Percentiles rank a stretch among this genome's conserved stretches.
These are phyloP conservation scores for Eumaeus atala DNA, from an alignment of 1,140 invertebrate genomes.

Conservation along the genomic window DNA sequence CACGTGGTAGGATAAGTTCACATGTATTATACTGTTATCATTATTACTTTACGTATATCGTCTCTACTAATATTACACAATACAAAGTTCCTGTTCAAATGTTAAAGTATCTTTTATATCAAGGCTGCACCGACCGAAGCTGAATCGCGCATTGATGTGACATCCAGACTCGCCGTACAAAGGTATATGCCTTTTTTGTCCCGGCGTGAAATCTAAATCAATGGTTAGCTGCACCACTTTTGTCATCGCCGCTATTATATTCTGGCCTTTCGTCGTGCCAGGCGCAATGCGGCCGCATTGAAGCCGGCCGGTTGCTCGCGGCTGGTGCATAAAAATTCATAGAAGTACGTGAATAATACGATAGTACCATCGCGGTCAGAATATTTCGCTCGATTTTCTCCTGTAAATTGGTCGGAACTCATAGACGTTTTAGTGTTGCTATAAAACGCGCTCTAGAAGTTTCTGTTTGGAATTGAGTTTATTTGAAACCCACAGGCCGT, in stretches of 20 bases:
- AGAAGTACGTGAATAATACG: constrained; percentile 35
- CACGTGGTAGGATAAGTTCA: no score
- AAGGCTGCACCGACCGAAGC: constrained; percentile 47
- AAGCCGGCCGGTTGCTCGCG: constrained; percentile 32
- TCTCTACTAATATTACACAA: no score
- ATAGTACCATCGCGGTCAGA: constrained; percentile 26
- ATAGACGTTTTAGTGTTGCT: constrained; percentile 28
- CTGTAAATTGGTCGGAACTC: constrained; percentile 30
- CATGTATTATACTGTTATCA: no score
- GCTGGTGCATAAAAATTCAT: constrained; percentile 52
- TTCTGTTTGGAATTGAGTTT: constrained; percentile 15
- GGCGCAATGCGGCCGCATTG: constrained; percentile 35
- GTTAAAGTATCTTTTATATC: constrained; percentile 21
- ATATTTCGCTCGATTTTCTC: constrained; percentile 31
- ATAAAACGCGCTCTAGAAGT: constrained; percentile 27
- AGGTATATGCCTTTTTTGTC: constrained; percentile 56
- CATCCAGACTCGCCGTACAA: constrained; percentile 56
- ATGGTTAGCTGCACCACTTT: constrained; percentile 63
- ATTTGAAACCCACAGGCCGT: not conserved
- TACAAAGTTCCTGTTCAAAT: no score
- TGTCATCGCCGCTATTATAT: constrained; percentile 62
- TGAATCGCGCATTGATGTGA: constrained; percentile 38
- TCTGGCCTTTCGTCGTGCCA: constrained; percentile 33
- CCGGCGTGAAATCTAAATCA: constrained; percentile 65
- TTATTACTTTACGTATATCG: no score